Conservation (phyloP, 2,888 invertebrate genomes). For the Drosophila cognata region DNA sequence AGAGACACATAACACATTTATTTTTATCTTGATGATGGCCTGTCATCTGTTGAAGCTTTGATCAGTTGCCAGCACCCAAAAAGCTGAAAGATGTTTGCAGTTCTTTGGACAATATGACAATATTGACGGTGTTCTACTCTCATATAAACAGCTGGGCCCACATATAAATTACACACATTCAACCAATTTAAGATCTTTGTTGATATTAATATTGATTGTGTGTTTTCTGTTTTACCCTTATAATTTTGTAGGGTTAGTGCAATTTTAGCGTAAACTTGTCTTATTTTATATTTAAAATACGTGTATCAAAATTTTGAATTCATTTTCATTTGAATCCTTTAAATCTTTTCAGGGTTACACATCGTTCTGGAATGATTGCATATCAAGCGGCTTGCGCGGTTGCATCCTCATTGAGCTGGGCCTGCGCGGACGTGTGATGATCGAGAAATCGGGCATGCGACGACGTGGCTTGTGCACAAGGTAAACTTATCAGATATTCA, state of each 20-base stretch:
- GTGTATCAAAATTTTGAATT: neutral
- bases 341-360: slow-evolving; percentile 93
- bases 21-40: slow-evolving; percentile 28
- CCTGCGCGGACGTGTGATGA: slow-evolving; percentile 96
- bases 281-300: neutral
- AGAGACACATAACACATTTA: neutral
- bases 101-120: neutral
- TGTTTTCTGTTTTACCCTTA: neutral
- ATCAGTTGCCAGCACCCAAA: slow-evolving; percentile 40
- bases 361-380: slow-evolving; percentile 99
- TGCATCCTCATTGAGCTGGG: slow-evolving; percentile 99
- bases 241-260: neutral
- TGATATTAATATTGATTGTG: neutral
- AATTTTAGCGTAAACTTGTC: neutral
- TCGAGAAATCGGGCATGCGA: slow-evolving; percentile 98
- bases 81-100: slow-evolving; percentile 9
- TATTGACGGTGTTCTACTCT: neutral
- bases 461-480: slow-evolving; percentile 95
- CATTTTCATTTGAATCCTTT: neutral
- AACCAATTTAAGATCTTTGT: neutral
- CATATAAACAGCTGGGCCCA: neutral
- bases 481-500: slow-evolving; percentile 85
- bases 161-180: neutral
- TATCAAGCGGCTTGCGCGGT: slow-evolving; percentile 98
- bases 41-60: slow-evolving; percentile 53